These are phyloP conservation scores for Cyphomyrmex costatus DNA, from an alignment of 1,140 invertebrate genomes.

Conservation along the genomic window DNA sequence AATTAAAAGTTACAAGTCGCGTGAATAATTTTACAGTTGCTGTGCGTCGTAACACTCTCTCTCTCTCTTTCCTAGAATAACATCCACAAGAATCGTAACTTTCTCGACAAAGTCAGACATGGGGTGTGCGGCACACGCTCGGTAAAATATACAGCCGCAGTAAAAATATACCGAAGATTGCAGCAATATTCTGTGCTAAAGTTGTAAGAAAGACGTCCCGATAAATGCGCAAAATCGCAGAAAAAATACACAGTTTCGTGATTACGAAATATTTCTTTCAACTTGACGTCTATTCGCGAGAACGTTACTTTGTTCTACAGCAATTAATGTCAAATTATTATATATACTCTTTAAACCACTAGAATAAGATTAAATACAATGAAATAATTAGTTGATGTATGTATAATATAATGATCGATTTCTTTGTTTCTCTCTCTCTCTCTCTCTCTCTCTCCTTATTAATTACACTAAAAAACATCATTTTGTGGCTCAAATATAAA, in stretches of 20 bases:
- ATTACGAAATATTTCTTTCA: neutral
- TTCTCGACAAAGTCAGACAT: constrained; percentile 40
- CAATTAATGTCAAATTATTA: neutral
- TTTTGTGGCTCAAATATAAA: no score
- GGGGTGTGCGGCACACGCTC: constrained; percentile 2
- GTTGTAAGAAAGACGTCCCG: neutral
- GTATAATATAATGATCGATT: neutral
- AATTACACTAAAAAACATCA: neutral
- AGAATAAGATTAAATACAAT: neutral
- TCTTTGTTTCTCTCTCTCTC: no score
- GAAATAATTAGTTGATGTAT: neutral
- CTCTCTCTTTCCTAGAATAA: constrained; percentile 50
- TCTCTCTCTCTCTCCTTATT: no score
- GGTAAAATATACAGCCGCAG: constrained; percentile 52
- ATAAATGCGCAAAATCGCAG: constrained; percentile 10
- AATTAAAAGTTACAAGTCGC: constrained; percentile 48
- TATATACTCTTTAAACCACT: neutral
- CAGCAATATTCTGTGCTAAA: constrained; percentile 24
- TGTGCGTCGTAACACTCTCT: constrained; percentile 37
- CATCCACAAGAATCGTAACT: constrained; percentile 51
- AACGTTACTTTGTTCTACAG: neutral
- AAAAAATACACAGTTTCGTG: constrained; percentile 38
- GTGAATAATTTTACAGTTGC: constrained; percentile 33
- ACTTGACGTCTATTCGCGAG: neutral
- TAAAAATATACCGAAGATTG: constrained; percentile 60